Conservation (phyloP, 1,140 invertebrate genomes). For the Drosophila equinoxialis region DNA sequence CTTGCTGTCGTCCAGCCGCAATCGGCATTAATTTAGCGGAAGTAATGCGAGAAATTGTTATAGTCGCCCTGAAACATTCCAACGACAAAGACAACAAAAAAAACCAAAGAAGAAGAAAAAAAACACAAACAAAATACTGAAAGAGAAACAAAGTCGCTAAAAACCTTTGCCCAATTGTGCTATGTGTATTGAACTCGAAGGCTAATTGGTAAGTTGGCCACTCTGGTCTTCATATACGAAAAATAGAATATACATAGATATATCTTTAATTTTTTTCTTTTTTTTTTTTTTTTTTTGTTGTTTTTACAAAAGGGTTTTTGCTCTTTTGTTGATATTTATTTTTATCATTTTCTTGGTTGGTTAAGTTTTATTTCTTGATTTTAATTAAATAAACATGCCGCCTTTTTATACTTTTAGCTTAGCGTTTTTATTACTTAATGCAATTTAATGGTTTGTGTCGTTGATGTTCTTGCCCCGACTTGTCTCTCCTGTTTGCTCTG, state of each 20-base stretch:
- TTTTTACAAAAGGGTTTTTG: background rate
- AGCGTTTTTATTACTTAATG: conserved; percentile 59
- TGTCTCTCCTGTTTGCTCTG: background rate
- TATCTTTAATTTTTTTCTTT: background rate
- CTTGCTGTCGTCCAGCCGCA: conserved; percentile 59
- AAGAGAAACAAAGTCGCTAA: background rate
- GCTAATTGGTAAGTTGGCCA: conserved; percentile 36
- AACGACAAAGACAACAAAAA: conserved; percentile 13
- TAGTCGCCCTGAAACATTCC: conserved; percentile 23
- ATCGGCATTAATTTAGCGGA: conserved; percentile 82
- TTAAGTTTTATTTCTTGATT: conserved; percentile 66
- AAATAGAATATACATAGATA: conserved; percentile 23
- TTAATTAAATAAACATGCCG: conserved; percentile 73
- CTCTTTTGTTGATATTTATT: conserved; percentile 44
- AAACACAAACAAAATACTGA: background rate
- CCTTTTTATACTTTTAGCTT: conserved; percentile 42
- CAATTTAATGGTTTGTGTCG: conserved; percentile 44
- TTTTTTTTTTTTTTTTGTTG: background rate
- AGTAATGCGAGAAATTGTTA: conserved; percentile 81
- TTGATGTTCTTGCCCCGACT: background rate
- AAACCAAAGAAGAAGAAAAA: background rate
- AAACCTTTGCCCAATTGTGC: conserved; percentile 22
- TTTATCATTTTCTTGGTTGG: conserved; percentile 74
- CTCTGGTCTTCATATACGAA: conserved; percentile 12
- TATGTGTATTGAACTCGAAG: conserved; percentile 12